These are phyloP conservation scores for Strigamia transsilvanica DNA, from an alignment of 2,888 invertebrate genomes.

Conservation along the genomic window DNA sequence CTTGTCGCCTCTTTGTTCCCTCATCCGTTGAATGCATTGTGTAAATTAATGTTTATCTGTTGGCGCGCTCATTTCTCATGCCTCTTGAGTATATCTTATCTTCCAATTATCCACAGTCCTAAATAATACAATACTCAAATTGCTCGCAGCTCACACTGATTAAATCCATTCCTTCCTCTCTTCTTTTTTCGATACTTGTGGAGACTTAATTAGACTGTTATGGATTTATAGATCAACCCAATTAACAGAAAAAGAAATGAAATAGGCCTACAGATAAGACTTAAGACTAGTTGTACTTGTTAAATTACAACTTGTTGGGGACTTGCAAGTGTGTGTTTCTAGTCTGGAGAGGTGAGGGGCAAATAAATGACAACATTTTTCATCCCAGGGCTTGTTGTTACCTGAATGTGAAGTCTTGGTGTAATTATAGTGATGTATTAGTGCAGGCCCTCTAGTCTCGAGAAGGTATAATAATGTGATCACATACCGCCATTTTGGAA, in stretches of 20 bases:
- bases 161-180: neutral
- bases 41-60: constrained; percentile 20
- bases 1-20: neutral
- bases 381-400: too few species aligned
- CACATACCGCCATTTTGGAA: too few species aligned
- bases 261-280: too few species aligned
- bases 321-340: too few species aligned
- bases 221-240: neutral
- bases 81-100: constrained; percentile 16
- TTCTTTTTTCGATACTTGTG: neutral
- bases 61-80: constrained; percentile 18
- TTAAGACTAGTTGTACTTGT: too few species aligned
- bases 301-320: too few species aligned
- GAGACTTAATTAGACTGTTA: neutral
- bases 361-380: too few species aligned
- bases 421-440: too few species aligned
- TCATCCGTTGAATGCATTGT: constrained; percentile 12
- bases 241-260: neutral
- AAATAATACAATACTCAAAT: constrained; percentile 33
- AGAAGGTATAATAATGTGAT: too few species aligned
- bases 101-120: constrained; percentile 38
- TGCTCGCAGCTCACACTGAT: constrained; percentile 17
- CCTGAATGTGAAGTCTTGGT: too few species aligned
- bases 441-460: too few species aligned
- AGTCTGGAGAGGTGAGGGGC: too few species aligned